These are phyloP conservation scores for Hemistola chrysoprasaria DNA, from an alignment of 2,888 invertebrate species.

Conservation along the genomic window DNA sequence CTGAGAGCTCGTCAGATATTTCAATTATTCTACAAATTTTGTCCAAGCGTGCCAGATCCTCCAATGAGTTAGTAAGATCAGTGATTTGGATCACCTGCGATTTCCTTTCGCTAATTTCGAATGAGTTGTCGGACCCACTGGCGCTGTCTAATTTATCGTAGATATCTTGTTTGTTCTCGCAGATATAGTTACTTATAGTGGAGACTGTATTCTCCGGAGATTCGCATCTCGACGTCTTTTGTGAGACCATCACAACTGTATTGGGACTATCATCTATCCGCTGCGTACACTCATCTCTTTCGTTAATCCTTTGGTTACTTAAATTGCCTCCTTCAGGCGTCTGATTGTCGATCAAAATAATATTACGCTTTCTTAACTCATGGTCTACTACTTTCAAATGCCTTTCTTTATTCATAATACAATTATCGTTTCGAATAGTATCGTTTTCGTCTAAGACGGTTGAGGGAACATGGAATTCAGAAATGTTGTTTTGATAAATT, in stretches of 20 bases:
- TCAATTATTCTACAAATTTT: slow-evolving; percentile 75
- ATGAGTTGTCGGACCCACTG: slow-evolving; percentile 62
- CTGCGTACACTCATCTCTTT: too few relatives aligned
- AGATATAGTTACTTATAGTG: slow-evolving; percentile 33
- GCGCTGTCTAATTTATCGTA: slow-evolving; percentile 71
- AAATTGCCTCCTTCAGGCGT: not conserved
- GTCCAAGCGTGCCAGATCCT: slow-evolving; percentile 63
- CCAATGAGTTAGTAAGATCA: slow-evolving; percentile 64
- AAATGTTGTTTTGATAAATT: too few relatives aligned
- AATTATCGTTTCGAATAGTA: slow-evolving; percentile 9
- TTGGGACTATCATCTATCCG: slow-evolving; percentile 18
- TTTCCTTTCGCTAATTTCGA: slow-evolving; percentile 55
- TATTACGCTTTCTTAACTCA: slow-evolving; percentile 39
- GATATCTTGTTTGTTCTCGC: slow-evolving; percentile 47
- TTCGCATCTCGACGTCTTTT: slow-evolving; percentile 29
- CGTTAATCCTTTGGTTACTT: slow-evolving; percentile 6
- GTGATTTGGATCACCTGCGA: slow-evolving; percentile 64
- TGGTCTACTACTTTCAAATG: slow-evolving; percentile 32
- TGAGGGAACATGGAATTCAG: too few relatives aligned
- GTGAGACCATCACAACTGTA: slow-evolving; percentile 17
- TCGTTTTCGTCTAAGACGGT: slow-evolving; percentile 1
- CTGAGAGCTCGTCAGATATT: slow-evolving; percentile 72
- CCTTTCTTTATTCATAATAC: slow-evolving; percentile 8
- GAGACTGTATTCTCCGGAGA: slow-evolving; percentile 34
- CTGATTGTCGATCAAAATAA: slow-evolving; percentile 27